Conservation (phyloP, 2,113 vertebrate species). For the Chlorodrepanis virens region DNA sequence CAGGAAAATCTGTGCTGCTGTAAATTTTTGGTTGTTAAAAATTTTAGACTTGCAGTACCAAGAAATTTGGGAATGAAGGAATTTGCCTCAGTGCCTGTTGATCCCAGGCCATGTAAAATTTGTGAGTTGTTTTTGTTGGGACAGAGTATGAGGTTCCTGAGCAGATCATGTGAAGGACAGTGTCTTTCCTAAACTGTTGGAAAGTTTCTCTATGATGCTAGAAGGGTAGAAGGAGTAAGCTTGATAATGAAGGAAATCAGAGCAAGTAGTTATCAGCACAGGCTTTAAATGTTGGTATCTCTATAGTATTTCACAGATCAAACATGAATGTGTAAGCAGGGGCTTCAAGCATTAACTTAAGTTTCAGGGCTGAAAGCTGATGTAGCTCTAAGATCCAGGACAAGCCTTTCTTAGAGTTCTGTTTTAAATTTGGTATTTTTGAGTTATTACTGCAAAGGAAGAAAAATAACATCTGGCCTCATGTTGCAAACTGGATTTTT, state of each 20-base stretch:
- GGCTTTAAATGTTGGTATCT: neutral
- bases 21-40: neutral
- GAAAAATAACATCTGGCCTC: neutral
- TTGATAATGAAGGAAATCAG: neutral
- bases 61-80: neutral
- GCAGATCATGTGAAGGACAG: rapidly evolving
- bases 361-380: neutral
- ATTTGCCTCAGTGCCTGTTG: neutral
- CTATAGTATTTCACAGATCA: neutral
- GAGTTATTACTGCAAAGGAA: neutral
- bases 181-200: neutral
- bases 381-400: neutral
- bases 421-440: neutral
- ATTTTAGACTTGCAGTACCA: neutral
- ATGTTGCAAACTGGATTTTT: neutral
- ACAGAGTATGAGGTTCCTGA: neutral
- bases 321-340: neutral
- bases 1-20: neutral
- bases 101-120: neutral
- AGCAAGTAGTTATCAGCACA: neutral
- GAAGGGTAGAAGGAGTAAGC: neutral
- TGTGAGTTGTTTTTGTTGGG: neutral
- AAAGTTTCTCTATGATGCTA: neutral
- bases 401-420: neutral
- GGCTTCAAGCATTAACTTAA: neutral